Evolutionary conservation across 2,113 vertebrate species (phyloP).

Genomic region (Microcebus griseorufus): DNA sequence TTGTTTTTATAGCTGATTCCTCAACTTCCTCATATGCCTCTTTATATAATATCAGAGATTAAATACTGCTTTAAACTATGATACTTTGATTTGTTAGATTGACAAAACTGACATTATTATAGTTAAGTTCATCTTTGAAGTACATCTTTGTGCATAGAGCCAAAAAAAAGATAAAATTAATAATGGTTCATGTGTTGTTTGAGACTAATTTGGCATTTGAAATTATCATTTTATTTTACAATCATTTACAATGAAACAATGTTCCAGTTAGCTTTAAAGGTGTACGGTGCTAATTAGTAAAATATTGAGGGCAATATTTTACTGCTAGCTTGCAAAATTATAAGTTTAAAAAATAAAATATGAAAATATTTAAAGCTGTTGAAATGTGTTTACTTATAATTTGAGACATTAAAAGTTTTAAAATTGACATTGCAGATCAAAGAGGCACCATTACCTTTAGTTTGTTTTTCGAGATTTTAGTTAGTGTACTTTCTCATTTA

Average conservation of each 20-base stretch:
- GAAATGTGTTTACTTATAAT: constrained; percentile 83
- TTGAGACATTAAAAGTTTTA: constrained; percentile 68
- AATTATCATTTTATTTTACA: constrained; percentile 81
- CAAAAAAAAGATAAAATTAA: constrained; percentile 77
- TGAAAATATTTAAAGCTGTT: constrained; percentile 77
- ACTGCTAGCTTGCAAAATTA: constrained; percentile 78
- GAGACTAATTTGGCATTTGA: constrained; percentile 73
- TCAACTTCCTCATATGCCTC: constrained; percentile 66
- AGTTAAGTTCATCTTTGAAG: constrained; percentile 78
- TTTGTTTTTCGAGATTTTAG: constrained; percentile 71
- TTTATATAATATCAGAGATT: constrained; percentile 75
- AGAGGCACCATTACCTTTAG: constrained; percentile 77
- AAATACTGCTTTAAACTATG: constrained; percentile 76
- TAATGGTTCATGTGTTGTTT: constrained; percentile 75
- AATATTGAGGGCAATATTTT: constrained; percentile 75
- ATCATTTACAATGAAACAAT: constrained; percentile 73
- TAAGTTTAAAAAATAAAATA: constrained; percentile 82
- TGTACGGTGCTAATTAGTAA: constrained; percentile 81
- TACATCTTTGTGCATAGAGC: constrained; percentile 65
- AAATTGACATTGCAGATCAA: constrained; percentile 72
- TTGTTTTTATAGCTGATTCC: constrained; percentile 71
- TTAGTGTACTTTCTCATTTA: constrained; percentile 70
- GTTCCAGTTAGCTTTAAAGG: constrained; percentile 79
- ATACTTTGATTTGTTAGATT: constrained; percentile 64
- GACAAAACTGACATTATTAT: constrained; percentile 66